Conservation (phyloP, 1,140 invertebrate genomes). For the Drosophila teissieri region DNA sequence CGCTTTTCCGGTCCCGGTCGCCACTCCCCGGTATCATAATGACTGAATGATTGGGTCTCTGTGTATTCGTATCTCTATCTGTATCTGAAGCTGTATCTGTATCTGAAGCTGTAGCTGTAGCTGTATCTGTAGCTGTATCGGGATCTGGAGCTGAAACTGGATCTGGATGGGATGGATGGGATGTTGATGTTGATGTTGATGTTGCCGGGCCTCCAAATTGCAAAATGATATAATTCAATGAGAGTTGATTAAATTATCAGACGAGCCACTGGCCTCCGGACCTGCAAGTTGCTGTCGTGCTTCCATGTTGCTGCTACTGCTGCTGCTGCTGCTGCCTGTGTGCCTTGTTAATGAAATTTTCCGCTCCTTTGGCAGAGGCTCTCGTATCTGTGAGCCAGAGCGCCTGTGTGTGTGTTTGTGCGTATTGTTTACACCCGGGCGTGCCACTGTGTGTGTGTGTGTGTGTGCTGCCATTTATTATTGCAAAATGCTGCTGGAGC, state of each 20-base stretch:
- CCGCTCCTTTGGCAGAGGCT: conserved; percentile 73
- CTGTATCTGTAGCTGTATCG: no score
- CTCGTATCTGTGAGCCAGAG: conserved; percentile 15
- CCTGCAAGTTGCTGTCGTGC: conserved; percentile 26
- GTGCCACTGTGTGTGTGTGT: conserved; percentile 31
- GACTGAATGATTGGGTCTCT: no score
- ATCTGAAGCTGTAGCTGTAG: conserved; percentile 30
- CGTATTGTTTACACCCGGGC: conserved; percentile 36
- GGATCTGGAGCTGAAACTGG: conserved; percentile 14
- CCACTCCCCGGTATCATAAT: conserved; percentile 66
- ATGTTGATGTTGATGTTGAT: conserved; percentile 1
- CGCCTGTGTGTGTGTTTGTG: conserved; percentile 21
- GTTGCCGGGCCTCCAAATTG: conserved; percentile 61
- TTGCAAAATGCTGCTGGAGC: conserved; percentile 65
- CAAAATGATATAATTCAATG: conserved; percentile 82
- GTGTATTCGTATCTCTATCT: conserved; percentile 8
- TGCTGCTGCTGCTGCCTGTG: conserved; percentile 62
- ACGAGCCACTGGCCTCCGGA: conserved; percentile 14
- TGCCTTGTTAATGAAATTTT: conserved; percentile 82
- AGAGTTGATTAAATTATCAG: conserved; percentile 82
- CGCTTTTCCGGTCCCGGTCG: conserved; percentile 36
- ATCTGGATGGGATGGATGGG: conserved; percentile 8
- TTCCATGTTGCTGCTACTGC: conserved; percentile 18
- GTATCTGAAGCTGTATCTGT: conserved; percentile 16
- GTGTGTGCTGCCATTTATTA: conserved; percentile 71